Conservation (phyloP, 2,888 invertebrate genomes). For the Colletes collaris region DNA sequence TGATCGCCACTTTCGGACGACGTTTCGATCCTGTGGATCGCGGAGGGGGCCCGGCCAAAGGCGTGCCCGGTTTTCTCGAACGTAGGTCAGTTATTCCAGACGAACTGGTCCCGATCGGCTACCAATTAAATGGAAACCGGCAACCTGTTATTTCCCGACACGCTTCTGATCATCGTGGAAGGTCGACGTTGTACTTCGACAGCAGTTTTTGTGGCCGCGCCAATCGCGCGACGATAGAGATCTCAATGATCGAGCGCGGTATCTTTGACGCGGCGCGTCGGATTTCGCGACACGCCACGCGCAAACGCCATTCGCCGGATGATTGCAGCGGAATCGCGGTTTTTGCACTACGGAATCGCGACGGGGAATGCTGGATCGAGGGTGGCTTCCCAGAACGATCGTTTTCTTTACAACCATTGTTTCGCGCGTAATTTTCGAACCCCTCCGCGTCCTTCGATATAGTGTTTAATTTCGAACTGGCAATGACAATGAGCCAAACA, state of each 20-base stretch:
- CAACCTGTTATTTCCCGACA: constrained; percentile 71
- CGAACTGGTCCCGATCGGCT: constrained; percentile 71
- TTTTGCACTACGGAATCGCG: background rate
- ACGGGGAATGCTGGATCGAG: too few species aligned
- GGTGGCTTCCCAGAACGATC: too few species aligned
- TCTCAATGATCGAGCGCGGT: constrained; percentile 33
- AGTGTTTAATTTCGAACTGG: too few species aligned
- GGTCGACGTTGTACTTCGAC: constrained; percentile 42
- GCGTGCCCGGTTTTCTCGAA: constrained; percentile 47
- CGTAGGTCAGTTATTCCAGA: constrained; percentile 77
- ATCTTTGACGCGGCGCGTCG: constrained; percentile 7
- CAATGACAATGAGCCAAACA: too few species aligned
- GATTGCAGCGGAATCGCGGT: background rate
- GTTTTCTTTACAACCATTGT: too few species aligned
- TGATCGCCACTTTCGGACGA: constrained; percentile 28
- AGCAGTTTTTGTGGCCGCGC: constrained; percentile 14
- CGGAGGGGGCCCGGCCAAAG: background rate
- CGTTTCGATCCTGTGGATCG: background rate
- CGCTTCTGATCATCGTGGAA: constrained; percentile 53
- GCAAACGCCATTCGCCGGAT: background rate
- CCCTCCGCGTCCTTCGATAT: too few species aligned
- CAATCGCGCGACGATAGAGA: constrained; percentile 38
- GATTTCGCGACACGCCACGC: constrained; percentile 19
- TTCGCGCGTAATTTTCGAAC: too few species aligned
- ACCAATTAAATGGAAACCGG: constrained; percentile 70